Base-by-base conservation (phyloP, 2,888 invertebrate species). In the Netelia inedita region DNA sequence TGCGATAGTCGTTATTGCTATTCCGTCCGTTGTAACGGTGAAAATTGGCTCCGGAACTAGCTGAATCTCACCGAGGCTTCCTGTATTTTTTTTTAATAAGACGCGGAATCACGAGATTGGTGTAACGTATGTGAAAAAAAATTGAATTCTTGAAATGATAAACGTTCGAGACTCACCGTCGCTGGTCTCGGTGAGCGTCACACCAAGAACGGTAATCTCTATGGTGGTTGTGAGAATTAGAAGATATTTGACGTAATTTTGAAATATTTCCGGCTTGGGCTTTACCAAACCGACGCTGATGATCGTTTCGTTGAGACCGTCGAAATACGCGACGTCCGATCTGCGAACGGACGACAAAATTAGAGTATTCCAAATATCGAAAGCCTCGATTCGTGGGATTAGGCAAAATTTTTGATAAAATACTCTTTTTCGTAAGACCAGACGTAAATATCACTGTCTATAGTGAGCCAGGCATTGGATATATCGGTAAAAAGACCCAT, bases 401-500 rank as follows among this genome's bases (percentile, higher is more conserved):
- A 43, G 1, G 2, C 19, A 59, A 3, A 43, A 21, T 53, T 57
- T 35, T 35, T 35, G 35, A 35, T 35, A 8, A 35, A 35, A 35
- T 91, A 95, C 95, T 96, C 98, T 94, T 98, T 97, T 94, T 99
- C 98, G 94, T 98, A 99, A 35, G 98, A 98, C 99, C 99, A 99
- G 53, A 99, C 96, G 94, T 98, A 99, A 89, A 99, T 97, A 94
- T 99, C 98, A 90, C 98, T 98, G 93, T 99, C 99, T 88, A 99
- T 98, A 5, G 98, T 98, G 78, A 99, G 94, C 99, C 99, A 99
- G 0, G 99, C 99, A 91, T 99, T 95, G 76, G 97, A 97, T 88
- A 99, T 98, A 94, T 98, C 98, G 80, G 99, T 97, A 94, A 99
- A 99, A 9, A 99, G 95, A 2, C 99, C 99, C 98, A 99, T 99